Evolutionary conservation across 2,797 vertebrate species (phyloP).

Genomic region (Phoeniculus purpureus): DNA sequence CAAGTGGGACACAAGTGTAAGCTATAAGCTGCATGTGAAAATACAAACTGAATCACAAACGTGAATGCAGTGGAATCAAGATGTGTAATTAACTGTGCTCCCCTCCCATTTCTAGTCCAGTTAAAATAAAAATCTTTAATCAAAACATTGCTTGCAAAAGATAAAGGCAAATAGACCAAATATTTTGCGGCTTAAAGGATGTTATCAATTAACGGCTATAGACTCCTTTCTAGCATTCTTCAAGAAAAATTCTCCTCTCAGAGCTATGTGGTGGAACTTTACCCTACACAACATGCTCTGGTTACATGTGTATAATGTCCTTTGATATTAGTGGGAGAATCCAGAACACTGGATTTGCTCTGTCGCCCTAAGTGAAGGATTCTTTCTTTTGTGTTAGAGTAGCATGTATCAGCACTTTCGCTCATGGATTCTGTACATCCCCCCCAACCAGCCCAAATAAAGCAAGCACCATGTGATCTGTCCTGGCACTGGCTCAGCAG

Average conservation of each 20-base stretch:
- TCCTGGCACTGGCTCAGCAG: slow-evolving; percentile 59
- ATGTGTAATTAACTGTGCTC: neutral
- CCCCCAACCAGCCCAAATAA: slow-evolving; percentile 65
- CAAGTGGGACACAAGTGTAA: neutral
- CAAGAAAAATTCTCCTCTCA: neutral
- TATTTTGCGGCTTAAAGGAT: neutral
- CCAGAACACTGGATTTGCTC: slow-evolving; percentile 21
- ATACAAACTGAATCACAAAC: neutral
- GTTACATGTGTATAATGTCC: neutral
- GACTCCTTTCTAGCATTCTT: neutral
- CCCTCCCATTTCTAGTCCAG: neutral
- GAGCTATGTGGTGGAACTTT: neutral
- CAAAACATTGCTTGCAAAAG: neutral
- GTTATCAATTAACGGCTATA: neutral
- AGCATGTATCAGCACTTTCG: slow-evolving; percentile 50
- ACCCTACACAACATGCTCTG: neutral
- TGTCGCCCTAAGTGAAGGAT: slow-evolving; percentile 46
- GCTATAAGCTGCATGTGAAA: neutral
- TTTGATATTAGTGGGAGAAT: neutral
- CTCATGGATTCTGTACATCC: slow-evolving; percentile 64
- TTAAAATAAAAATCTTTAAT: neutral
- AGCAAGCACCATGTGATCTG: slow-evolving; percentile 22
- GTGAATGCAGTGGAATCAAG: neutral
- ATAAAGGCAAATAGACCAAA: neutral
- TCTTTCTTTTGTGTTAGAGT: slow-evolving; percentile 57